Conservation (phyloP, 2,113 vertebrate genomes). For the Laterallus jamaicensis region DNA sequence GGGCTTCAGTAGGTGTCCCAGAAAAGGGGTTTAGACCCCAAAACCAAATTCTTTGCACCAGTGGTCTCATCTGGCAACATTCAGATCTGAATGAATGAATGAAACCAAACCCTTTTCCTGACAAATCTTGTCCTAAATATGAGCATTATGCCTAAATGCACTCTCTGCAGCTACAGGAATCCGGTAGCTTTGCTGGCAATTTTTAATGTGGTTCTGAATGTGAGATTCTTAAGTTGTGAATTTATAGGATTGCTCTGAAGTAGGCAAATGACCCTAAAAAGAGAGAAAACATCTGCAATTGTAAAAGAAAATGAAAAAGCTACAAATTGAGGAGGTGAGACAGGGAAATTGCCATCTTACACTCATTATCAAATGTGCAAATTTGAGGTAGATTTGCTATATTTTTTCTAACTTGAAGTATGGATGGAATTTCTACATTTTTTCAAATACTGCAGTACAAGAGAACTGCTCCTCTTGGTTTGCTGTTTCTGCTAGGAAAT, state of each 20-base stretch:
- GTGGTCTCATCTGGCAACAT: not conserved
- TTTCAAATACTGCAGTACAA: not conserved
- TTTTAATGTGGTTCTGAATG: not conserved
- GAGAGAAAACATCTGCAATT: not conserved
- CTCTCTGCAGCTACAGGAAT: not conserved
- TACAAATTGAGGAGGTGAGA: not conserved
- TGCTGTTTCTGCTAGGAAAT: slow-evolving; percentile 37
- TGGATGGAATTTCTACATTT: not conserved
- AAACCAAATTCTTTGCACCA: not conserved
- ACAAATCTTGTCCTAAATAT: not conserved
- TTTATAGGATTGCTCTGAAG: not conserved
- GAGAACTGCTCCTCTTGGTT: slow-evolving; percentile 3
- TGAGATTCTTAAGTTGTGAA: not conserved
- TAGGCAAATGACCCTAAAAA: not conserved
- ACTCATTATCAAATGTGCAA: not conserved
- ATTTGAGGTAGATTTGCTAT: not conserved
- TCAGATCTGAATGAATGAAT: not conserved
- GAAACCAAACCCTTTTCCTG: not conserved
- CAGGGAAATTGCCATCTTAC: not conserved
- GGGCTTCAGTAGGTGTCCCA: not conserved
- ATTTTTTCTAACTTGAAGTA: not conserved
- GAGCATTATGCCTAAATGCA: not conserved
- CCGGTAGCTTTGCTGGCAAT: not conserved
- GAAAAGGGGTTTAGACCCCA: not conserved
- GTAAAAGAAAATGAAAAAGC: not conserved